phyloP scores from a whole-genome alignment of 2,113 vertebrate species.

The Corythornis madagascariensis region DNA sequence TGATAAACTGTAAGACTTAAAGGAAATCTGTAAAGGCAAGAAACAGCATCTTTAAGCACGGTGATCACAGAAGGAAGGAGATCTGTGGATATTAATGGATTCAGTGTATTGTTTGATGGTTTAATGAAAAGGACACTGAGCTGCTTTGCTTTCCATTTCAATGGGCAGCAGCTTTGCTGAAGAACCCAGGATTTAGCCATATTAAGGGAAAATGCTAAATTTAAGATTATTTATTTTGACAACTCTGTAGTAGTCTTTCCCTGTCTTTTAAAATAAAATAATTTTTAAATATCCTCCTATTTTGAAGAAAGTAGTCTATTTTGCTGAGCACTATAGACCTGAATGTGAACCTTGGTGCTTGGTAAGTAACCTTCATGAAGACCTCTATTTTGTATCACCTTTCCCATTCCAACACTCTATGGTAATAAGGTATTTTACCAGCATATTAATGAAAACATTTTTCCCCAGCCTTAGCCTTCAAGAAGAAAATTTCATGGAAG shows the following conservation, averaged over 20 bases:
- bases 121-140: not conserved
- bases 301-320: not conserved
- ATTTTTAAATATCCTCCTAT: no score
- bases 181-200: not conserved
- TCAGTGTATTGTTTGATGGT: not conserved
- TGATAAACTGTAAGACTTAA: not conserved
- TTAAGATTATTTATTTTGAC: not conserved
- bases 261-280: not conserved
- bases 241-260: not conserved
- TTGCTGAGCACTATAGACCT: not conserved
- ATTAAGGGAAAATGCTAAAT: not conserved
- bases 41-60: not conserved
- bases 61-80: not conserved
- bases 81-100: not conserved
- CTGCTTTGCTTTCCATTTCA: not conserved
- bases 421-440: not conserved
- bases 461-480: not conserved
- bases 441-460: not conserved
- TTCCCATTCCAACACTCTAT: not conserved
- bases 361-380: not conserved
- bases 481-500: not conserved
- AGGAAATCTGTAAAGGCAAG: not conserved
- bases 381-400: not conserved
- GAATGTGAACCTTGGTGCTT: not conserved
- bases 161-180: not conserved